Evolutionary conservation across 1,140 invertebrate species (phyloP).

Genomic region (Hydropsyche tenuis): DNA sequence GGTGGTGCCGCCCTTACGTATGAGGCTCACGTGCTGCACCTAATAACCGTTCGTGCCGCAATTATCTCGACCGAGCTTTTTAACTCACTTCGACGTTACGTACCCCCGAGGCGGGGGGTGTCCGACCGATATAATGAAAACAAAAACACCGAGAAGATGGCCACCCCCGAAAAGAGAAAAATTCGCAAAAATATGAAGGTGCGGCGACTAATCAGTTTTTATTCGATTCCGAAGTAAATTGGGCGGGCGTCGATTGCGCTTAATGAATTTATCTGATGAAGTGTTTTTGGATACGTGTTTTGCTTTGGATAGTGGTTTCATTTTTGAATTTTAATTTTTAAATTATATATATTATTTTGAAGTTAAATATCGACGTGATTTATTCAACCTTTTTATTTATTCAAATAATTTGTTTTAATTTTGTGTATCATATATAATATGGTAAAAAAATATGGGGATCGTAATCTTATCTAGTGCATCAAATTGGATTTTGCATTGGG

Average conservation of each 20-base stretch:
- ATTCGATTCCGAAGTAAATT: no score
- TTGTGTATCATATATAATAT: not conserved
- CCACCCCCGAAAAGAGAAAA: not conserved
- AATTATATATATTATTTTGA: no score
- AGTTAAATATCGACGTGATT: no score
- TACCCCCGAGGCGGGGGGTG: not conserved
- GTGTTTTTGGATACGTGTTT: no score
- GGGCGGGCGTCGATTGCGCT: no score
- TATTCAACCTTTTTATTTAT: no score
- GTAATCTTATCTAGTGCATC: not conserved
- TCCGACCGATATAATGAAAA: slow-evolving; percentile 31
- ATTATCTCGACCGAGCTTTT: slow-evolving; percentile 43
- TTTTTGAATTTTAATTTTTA: no score
- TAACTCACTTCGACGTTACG: slow-evolving; percentile 23
- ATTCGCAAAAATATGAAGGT: not conserved
- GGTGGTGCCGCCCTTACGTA: slow-evolving; percentile 30
- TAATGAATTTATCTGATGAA: no score
- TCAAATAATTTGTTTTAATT: not conserved
- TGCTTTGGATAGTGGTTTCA: no score
- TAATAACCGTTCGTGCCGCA: slow-evolving; percentile 44
- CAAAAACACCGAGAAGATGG: slow-evolving; percentile 25
- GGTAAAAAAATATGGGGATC: not conserved
- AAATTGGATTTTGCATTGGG: not conserved
- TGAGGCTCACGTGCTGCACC: slow-evolving; percentile 41
- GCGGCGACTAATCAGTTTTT: no score